Evolutionary conservation across 2,797 vertebrate genomes (phyloP).

Genomic region (Sparus aurata): DNA sequence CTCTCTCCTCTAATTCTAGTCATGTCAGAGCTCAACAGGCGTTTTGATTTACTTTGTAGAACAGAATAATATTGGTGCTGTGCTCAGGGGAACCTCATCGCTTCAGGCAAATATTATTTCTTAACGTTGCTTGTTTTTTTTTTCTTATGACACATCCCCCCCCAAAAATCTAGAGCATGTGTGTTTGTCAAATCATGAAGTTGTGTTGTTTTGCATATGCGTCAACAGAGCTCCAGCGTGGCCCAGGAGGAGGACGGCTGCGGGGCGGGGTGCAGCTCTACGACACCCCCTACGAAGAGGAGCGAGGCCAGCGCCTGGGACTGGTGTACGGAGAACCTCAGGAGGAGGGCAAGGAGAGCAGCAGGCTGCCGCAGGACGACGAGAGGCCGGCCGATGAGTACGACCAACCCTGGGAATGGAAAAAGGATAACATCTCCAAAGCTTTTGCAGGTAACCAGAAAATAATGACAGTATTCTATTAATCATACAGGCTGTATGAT

Average conservation of each 20-base stretch:
- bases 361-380: slow-evolving; percentile 91
- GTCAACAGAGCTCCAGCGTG: slow-evolving; percentile 83
- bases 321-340: slow-evolving; percentile 61
- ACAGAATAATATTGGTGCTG: slow-evolving; percentile 55
- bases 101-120: slow-evolving; percentile 25
- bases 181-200: not conserved
- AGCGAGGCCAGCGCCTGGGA: slow-evolving; percentile 62
- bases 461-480: not conserved
- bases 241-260: slow-evolving; percentile 61
- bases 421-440: slow-evolving; percentile 94
- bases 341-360: slow-evolving; percentile 85
- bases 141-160: not conserved
- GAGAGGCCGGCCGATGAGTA: slow-evolving; percentile 95
- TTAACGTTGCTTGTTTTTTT: slow-evolving; percentile 9
- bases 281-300: slow-evolving; percentile 93
- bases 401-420: slow-evolving; percentile 98
- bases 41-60: slow-evolving; percentile 53
- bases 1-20: slow-evolving; percentile 69
- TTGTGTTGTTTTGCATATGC: slow-evolving; percentile 18
- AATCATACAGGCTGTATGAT: not conserved
- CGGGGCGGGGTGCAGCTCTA: slow-evolving; percentile 89
- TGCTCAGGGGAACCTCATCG: slow-evolving; percentile 21
- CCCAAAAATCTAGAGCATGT: not conserved
- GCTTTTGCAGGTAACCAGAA: slow-evolving; percentile 90
- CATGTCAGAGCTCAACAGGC: slow-evolving; percentile 76